Base-by-base conservation (phyloP, 2,888 invertebrate species). In the Drosophila parthenogenetica region DNA sequence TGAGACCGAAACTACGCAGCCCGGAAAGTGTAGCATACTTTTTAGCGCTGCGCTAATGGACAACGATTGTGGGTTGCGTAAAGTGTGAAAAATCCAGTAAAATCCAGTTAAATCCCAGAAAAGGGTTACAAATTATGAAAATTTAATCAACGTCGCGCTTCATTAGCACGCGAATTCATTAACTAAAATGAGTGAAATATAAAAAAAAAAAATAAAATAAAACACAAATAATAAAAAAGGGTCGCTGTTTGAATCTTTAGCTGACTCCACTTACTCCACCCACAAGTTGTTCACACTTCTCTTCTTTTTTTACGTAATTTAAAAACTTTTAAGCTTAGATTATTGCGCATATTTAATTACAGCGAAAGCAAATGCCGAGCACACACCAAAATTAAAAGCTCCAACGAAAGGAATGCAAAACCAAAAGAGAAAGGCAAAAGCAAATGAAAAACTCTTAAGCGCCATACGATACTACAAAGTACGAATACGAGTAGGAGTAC, bases 261-360 rank as follows among this genome's bases (percentile, higher is more conserved):
- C 75, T 74, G 75, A 46, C 45, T 19, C 49, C 35, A 35, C 29
- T 81, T 61, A 16, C 58, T 39, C 54, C 37, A 19, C n/a, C 64
- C 45, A n/a, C 11, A 57, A 46, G 22, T 45, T 53, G 8, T 29
- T 29, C 29, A 29, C 29, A 29, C 29, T 29, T 29, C 29, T 16
- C 43, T 32, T n/a, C n/a, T 43, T 46, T 61, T 43, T 43, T 54
- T 75, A 25, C 82, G 82, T 72, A 73, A 88, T 83, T 86, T 86
- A 60, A 68, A 73, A 84, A 88, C 70, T 79, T 84, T 84, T 86
- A 82, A 84, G 88, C 88, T 88, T 77, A 77, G 83, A 83, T 83
- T 83, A 83, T 88, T 87, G 83, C 83, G 88, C 88, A 83, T 83
- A 85, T 79, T 83, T 83, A 84, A 84, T 83, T 86, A 83, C 61